Evolutionary conservation across 2,888 invertebrate species (phyloP), one percentile per base, ranked within the genome.

Genomic region (Muschampia plurimacula): DNA sequence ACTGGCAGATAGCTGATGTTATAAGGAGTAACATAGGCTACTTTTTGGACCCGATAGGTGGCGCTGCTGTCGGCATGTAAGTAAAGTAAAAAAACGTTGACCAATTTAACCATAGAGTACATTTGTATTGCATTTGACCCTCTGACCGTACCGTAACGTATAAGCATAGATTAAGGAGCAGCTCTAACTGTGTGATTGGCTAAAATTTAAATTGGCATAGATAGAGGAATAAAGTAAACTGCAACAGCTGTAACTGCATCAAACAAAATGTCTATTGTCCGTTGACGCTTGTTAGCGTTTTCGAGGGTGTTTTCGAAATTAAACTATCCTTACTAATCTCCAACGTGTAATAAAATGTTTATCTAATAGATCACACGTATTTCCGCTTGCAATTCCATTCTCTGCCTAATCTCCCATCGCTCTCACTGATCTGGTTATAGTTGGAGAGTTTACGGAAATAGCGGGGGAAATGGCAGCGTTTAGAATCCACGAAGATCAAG

Each of bases 401-500:
- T 80, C 77, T 84, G 79, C 80, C 79, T 80, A 83, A 77, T 81
- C 81, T 82, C 81, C 78, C 77, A 81, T 81, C 82, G 80, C 79
- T 80, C 77, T 76, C 77, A 75, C 78, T 80, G 80, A 83, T 84
- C 82, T 84, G 78, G 74, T 85, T 41, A 78, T 77, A 82, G 75
- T 84, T 77, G 82, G 82, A 83, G 80, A 91, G 89, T 92, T 89
- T 90, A 90, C 90, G 88, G 88, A 89, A 86, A 81, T 82, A 86
- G 83, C 85, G 82, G 82, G 82, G 79, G 85, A 87, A 90, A 97
- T 97, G 97, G 97, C 97, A 89, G 95, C 96, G 80, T 96, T 97
- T 89, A 95, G 96, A 90, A 96, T 97, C 84, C 96, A 96, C 89
- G 96, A 96, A 89, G 97, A 97, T 90, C 96, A 96, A 88, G 97